Percentiles rank a stretch among this genome's conserved stretches.
These are phyloP conservation scores for Acanthurus lineatus DNA, from an alignment of 2,797 vertebrate genomes.

Conservation along the genomic window DNA sequence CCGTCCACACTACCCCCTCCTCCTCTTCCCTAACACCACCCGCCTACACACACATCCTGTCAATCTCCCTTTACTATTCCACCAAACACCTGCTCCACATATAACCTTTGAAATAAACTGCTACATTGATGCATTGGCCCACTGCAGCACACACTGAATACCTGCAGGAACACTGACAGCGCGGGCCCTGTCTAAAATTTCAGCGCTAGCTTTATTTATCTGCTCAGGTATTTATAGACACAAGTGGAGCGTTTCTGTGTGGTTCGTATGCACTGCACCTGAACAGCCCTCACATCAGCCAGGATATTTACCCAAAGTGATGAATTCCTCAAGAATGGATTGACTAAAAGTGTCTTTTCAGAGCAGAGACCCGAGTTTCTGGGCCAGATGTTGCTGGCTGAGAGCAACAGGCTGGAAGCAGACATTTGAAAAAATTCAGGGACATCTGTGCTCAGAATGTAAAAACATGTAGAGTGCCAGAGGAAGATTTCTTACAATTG, in stretches of 20 bases:
- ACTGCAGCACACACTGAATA: slow-evolving; percentile 51
- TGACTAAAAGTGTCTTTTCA: slow-evolving; percentile 61
- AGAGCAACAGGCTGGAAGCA: slow-evolving; percentile 58
- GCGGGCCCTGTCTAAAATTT: slow-evolving; percentile 59
- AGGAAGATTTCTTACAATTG: slow-evolving; percentile 20
- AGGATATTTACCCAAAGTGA: slow-evolving; percentile 65
- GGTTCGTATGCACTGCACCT: slow-evolving; percentile 67
- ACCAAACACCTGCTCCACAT: slow-evolving; percentile 56
- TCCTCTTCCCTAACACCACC: slow-evolving; percentile 20
- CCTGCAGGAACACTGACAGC: slow-evolving; percentile 58
- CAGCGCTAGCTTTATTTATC: slow-evolving; percentile 75
- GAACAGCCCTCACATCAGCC: slow-evolving; percentile 60
- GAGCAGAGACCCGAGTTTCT: slow-evolving; percentile 66
- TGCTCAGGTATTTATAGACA: slow-evolving; percentile 72
- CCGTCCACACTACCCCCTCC: slow-evolving; percentile 50
- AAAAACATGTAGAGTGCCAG: slow-evolving; percentile 39
- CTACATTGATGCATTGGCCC: slow-evolving; percentile 42
- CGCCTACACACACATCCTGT: slow-evolving; percentile 58
- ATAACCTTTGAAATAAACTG: slow-evolving; percentile 60
- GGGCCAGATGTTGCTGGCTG: slow-evolving; percentile 67
- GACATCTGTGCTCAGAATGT: slow-evolving; percentile 65
- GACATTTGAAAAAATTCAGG: slow-evolving; percentile 66
- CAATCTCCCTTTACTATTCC: slow-evolving; percentile 50
- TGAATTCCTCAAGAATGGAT: slow-evolving; percentile 73
- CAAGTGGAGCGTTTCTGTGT: slow-evolving; percentile 61